Evolutionary conservation across 2,888 invertebrate genomes (phyloP), one percentile per base, ranked within the genome.

Genomic region (Aethes cnicana): DNA sequence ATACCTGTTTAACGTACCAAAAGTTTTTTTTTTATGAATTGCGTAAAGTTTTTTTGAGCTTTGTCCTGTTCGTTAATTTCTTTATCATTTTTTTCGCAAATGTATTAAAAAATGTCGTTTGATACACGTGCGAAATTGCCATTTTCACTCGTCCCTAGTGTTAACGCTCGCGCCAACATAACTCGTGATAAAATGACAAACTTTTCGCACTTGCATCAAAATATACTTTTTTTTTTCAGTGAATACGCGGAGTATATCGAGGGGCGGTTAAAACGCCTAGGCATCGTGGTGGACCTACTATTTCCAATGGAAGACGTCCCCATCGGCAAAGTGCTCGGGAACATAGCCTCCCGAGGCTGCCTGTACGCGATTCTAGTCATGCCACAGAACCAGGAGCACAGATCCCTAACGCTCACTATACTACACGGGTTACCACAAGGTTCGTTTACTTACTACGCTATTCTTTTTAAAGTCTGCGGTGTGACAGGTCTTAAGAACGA

Each of bases 261-360:
- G 76, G 90, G 92, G 26, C 92, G 95, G 8, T 83, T 98, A 48
- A 96, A 96, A 73, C 91, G 93, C 30, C 79, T 95, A 3, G 95
- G 95, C 1, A 90, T 97, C 44, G 93, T 94, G 2, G 97, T 97
- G 0, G 97, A 97, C 74, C 88, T 98, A 0, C 84, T 97, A n/a
- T 97, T 96, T 74, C 97, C 98, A 0, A 96, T 97, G 81, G 97
- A 96, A 73, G 96, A 97, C 69, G 95, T 96, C 0, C 94, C 96
- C 0, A 92, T 97, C 7, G 92, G 92, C 3, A 87, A 84, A 59
- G 88, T 97, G 14, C 84, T 98, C 18, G 96, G 96, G 5, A 97
- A 97, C 71, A 95, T 97, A 53, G 94, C 96, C 0, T 94, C 95
- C 3, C 91, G 96, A n/a, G 97, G 97, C 4, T 95, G 96, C 62